phyloP scores from a whole-genome alignment of 2,113 vertebrate species.

The Clarias gariepinus region DNA sequence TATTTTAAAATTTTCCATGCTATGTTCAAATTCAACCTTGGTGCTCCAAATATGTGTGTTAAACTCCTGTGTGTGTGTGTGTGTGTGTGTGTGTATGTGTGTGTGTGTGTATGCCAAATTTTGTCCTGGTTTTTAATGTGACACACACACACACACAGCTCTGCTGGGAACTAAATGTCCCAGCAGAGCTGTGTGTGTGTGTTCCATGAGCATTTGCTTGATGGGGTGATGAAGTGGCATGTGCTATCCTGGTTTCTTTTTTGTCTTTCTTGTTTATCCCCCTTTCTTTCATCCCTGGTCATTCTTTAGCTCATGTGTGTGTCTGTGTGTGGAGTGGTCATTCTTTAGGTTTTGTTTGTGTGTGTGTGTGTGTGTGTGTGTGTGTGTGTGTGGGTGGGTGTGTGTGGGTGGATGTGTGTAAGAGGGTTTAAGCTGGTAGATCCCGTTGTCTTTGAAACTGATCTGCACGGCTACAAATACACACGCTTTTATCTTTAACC shows the following conservation, averaged over 20 bases:
- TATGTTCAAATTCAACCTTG: constrained; percentile 51
- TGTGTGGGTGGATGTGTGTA: constrained; percentile 34
- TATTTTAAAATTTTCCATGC: constrained; percentile 45
- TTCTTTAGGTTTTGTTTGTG: not conserved
- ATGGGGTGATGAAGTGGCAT: constrained; percentile 48
- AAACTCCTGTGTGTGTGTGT: constrained; percentile 28
- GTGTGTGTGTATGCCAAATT: constrained; percentile 45
- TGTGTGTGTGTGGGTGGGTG: not conserved
- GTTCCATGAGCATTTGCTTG: constrained; percentile 30
- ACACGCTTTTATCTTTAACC: constrained; percentile 56
- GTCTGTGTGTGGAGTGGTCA: constrained; percentile 10
- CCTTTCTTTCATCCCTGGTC: constrained; percentile 54
- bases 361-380: not conserved
- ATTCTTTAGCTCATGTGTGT: constrained; percentile 44
- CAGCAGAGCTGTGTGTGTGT: constrained; percentile 47
- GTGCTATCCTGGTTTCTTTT: constrained; percentile 42
- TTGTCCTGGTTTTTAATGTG: constrained; percentile 68
- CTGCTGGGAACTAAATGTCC: no score
- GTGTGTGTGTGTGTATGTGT: constrained; percentile 28
- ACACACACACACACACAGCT: no score
- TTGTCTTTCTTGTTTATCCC: constrained; percentile 46
- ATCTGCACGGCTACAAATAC: constrained; percentile 55
- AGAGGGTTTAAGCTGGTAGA: constrained; percentile 53
- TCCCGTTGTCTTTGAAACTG: constrained; percentile 56
- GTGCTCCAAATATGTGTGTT: constrained; percentile 41